A percentile compares a stretch with the other conserved stretches of the same genome.
These are phyloP conservation scores for Ceratina japonica DNA, from an alignment of 1,140 invertebrate genomes.

Conservation along the genomic window DNA sequence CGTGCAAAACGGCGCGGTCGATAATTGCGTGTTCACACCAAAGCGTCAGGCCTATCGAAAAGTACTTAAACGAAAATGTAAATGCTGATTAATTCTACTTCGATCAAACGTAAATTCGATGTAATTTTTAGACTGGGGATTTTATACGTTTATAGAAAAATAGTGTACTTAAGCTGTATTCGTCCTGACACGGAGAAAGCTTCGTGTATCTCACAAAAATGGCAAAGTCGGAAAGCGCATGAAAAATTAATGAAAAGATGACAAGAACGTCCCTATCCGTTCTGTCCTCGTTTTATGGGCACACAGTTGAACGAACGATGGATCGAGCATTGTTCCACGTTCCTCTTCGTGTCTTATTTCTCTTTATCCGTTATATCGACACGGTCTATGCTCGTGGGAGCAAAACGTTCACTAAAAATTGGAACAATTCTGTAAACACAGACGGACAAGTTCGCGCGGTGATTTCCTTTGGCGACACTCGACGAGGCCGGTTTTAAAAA, in stretches of 20 bases:
- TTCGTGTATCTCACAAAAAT: neutral
- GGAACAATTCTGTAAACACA: neutral
- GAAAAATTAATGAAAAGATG: neutral
- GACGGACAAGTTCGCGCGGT: neutral
- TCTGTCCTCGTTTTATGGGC: neutral
- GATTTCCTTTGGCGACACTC: neutral
- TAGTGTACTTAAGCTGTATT: too few species aligned
- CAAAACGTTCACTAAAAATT: constrained; percentile 6
- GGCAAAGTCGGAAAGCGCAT: neutral
- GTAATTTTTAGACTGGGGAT: too few species aligned
- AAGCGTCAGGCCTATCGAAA: too few species aligned
- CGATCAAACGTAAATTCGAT: too few species aligned
- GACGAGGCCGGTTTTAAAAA: neutral
- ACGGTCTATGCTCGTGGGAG: neutral
- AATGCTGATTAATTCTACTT: too few species aligned
- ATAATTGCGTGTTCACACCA: too few species aligned
- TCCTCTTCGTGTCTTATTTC: neutral
- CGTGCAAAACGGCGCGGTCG: too few species aligned
- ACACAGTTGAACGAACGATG: neutral
- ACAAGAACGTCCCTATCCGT: too few species aligned
- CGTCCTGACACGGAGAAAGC: too few species aligned
- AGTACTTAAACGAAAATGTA: too few species aligned
- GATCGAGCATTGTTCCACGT: neutral
- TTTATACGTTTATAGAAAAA: too few species aligned
- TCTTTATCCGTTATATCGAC: neutral